A percentile compares a stretch with the other conserved stretches of the same genome.
Conservation (phyloP, 2,888 invertebrate species). For the Tenodera sinensis region DNA sequence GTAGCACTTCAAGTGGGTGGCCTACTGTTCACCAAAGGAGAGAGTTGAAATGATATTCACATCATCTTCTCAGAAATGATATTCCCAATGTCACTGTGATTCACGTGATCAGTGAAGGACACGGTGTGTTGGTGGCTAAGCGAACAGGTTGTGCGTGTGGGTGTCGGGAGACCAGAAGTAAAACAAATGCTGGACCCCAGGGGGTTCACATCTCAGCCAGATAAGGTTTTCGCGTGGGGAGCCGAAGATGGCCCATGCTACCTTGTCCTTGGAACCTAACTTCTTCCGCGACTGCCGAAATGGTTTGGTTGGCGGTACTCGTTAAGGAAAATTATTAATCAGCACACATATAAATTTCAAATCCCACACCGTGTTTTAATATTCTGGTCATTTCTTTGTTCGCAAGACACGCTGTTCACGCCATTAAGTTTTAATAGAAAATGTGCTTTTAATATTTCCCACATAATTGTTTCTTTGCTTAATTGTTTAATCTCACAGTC, state of each 20-base stretch:
- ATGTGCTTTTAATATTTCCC: too few relatives aligned
- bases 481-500: too few relatives aligned
- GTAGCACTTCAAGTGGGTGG: too few relatives aligned
- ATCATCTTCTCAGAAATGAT: too few relatives aligned
- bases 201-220: background rate
- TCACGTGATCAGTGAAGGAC: too few relatives aligned
- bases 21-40: too few relatives aligned
- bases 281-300: background rate
- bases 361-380: background rate
- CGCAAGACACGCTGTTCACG: too few relatives aligned
- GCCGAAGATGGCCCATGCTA: background rate
- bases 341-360: background rate
- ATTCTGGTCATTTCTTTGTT: background rate
- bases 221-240: background rate
- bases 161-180: background rate
- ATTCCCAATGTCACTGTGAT: too few relatives aligned
- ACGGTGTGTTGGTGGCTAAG: background rate
- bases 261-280: background rate
- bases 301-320: background rate
- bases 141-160: background rate
- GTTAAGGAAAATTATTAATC: background rate
- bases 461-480: too few relatives aligned
- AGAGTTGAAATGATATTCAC: too few relatives aligned
- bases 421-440: too few relatives aligned
- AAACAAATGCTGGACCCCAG: background rate